Evolutionary conservation across 2,888 invertebrate genomes (phyloP).

Genomic region (Polymixis lichenea): DNA sequence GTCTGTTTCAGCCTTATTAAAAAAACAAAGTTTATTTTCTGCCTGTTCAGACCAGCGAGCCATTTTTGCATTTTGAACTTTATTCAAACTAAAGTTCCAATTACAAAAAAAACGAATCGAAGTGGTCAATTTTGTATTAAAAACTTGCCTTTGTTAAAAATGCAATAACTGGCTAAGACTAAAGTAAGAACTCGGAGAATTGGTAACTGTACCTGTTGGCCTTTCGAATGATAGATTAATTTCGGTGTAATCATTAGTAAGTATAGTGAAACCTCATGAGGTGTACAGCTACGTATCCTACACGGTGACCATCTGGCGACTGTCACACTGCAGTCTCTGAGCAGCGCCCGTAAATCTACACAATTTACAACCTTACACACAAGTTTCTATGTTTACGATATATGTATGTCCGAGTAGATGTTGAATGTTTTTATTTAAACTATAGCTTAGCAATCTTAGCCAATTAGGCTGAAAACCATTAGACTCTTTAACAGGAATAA

Average conservation of each 20-base stretch:
- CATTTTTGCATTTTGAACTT: not conserved
- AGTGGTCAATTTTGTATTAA: not conserved
- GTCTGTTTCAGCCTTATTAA: not conserved
- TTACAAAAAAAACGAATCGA: not conserved
- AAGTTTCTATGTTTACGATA: slow-evolving; percentile 34
- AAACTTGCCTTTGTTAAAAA: not conserved
- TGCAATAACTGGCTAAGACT: not conserved
- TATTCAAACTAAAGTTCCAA: not conserved
- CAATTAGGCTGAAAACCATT: not conserved
- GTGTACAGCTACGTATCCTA: slow-evolving; percentile 62
- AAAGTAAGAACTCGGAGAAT: not conserved
- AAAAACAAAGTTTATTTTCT: not conserved
- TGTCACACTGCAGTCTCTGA: slow-evolving; percentile 70
- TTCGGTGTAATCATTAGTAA: not conserved
- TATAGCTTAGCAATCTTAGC: not conserved
- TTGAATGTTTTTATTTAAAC: slow-evolving; percentile 25
- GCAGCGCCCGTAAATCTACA: slow-evolving; percentile 77
- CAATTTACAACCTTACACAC: slow-evolving; percentile 73
- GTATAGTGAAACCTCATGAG: slow-evolving; percentile 23
- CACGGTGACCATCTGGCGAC: slow-evolving; percentile 73
- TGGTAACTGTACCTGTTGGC: too few species aligned
- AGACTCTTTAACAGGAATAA: not conserved
- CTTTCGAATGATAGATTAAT: not conserved
- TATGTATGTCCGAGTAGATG: slow-evolving; percentile 20
- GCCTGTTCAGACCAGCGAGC: too few species aligned